Conservation (phyloP, 2,888 invertebrate genomes). For the Asteroscopus sphinx region DNA sequence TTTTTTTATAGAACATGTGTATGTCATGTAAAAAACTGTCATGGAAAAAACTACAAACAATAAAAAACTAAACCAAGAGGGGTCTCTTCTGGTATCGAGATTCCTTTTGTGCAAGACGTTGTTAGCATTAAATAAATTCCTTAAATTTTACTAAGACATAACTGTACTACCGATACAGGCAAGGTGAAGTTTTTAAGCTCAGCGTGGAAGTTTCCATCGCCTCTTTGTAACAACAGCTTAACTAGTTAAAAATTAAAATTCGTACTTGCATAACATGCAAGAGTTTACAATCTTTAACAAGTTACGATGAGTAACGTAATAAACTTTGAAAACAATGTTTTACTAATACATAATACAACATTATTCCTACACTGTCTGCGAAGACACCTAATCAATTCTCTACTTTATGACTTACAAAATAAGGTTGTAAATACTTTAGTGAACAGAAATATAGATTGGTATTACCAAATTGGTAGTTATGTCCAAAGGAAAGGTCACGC, state of each 20-base stretch:
- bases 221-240: no score
- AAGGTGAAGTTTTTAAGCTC: no score
- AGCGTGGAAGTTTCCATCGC: no score
- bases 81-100: no score
- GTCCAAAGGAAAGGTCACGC: conserved; percentile 63
- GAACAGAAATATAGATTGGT: conserved; percentile 34
- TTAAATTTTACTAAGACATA: no score
- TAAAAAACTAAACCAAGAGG: no score
- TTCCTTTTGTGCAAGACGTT: no score
- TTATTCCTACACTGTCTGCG: conserved; percentile 28
- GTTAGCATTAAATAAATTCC: no score
- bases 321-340: conserved; percentile 52
- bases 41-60: no score
- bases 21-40: no score
- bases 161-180: no score
- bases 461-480: conserved; percentile 61
- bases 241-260: neutral
- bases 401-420: conserved; percentile 3
- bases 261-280: conserved; percentile 11
- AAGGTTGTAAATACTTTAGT: conserved; percentile 27
- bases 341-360: conserved; percentile 34
- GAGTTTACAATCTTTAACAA: conserved; percentile 31
- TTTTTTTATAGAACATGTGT: no score
- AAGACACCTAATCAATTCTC: conserved; percentile 10
- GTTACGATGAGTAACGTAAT: conserved; percentile 34